Base-by-base conservation (phyloP, 2,797 vertebrate genomes). In the Sebastes nivosus region DNA sequence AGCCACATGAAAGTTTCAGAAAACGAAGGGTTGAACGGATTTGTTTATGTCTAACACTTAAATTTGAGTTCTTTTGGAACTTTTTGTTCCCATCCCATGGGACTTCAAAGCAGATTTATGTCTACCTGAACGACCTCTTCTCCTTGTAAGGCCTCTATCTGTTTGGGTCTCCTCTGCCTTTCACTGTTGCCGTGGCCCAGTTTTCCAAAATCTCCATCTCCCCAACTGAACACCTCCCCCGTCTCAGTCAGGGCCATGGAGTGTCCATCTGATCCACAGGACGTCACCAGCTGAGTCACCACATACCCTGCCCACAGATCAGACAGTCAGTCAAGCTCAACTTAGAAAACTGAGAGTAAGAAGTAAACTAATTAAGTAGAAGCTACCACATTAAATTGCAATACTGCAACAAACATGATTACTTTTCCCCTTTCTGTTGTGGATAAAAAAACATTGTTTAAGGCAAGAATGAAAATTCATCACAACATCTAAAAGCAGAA, bases 191-290 rank as follows among this genome's bases (percentile, higher is more conserved):
- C 96, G 0, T 97, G 96, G 12, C 96, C 96, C 70, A 97, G 94
- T 84, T 97, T 97, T 71, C 96, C 96, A 59, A 96, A 97, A 85
- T 97, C 96, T 57, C 96, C 96, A 6, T 97, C 96, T 16, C 96
- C 96, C 96, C 96, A 97, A 78, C 96, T 97, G 92, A 96, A 97
- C 25, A 96, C 96, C 90, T 97, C 96, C 6, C 96, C 96, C 0
- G 96, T 96, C 90, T 97, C 96, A 3, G 94, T 96, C 81, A 97
- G 92, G 8, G 96, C 96, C 93, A 97, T 92, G 2, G 96, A 96
- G 91, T 97, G 96, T 70, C 96, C 96, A 16, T 97, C 96, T 0
- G 96, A 97, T 5, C 96, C 96, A 14, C 96, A 96, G 8, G 96
- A 97, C 0, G 96, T 97, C 81, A 94, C 95, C 89, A 97, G 91